phyloP scores from a whole-genome alignment of 2,888 invertebrate genomes.

The Melipona beecheii region DNA sequence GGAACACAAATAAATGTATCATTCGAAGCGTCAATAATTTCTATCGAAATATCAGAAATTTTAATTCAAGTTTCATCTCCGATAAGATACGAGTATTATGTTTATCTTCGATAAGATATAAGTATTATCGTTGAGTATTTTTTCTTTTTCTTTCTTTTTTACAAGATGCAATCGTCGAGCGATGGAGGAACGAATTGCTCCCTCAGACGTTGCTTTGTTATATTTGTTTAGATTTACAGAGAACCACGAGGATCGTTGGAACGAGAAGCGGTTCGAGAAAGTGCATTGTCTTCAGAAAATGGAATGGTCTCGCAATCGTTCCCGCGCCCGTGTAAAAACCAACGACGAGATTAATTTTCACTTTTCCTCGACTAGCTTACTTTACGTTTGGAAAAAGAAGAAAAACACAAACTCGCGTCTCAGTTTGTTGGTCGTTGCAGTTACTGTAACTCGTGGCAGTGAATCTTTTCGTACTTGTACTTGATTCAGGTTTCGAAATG shows the following conservation, averaged over 20 bases:
- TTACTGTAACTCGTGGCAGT: not conserved
- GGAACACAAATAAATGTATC: too few species aligned
- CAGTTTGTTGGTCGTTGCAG: not conserved
- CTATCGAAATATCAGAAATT: not conserved
- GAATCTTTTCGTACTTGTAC: not conserved
- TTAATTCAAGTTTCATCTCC: not conserved
- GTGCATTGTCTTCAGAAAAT: conserved; percentile 23
- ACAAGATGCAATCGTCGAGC: not conserved
- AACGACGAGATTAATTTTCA: conserved; percentile 16
- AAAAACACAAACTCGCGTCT: not conserved
- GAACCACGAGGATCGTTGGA: not conserved
- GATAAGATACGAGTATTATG: too few species aligned
- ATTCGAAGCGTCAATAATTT: too few species aligned
- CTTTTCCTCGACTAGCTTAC: not conserved
- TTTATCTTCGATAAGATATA: not conserved
- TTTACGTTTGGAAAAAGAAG: not conserved
- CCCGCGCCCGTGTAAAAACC: not conserved
- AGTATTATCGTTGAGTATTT: not conserved
- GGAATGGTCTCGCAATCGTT: not conserved
- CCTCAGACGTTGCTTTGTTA: not conserved
- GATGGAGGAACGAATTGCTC: not conserved
- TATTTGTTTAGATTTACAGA: not conserved
- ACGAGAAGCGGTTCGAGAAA: conserved; percentile 13
- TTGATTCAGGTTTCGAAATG: too few species aligned
- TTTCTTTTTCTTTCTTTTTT: not conserved